Base-by-base conservation (phyloP, 2,888 invertebrate species). In the Silvanus unidentatus region DNA sequence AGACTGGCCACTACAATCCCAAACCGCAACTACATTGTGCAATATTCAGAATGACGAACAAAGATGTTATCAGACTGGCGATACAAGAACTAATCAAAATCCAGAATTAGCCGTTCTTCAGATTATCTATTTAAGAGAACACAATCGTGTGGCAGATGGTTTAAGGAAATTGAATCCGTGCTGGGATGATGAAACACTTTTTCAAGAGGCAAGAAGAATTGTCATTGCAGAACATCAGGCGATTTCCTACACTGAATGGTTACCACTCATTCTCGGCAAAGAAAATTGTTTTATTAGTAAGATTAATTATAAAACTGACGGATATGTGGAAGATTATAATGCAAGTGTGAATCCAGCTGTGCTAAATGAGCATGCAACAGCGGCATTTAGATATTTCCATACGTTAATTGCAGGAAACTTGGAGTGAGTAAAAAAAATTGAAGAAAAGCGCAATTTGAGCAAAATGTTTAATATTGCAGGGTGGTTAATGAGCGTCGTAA, bases 31-130 rank as follows among this genome's bases (percentile, higher is more conserved):
- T n/a, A n/a, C n/a, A n/a, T n/a, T n/a, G n/a, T n/a, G n/a, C n/a
- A n/a, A n/a, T n/a, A n/a, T n/a, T n/a, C n/a, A n/a, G n/a, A n/a
- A n/a, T n/a, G n/a, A n/a, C n/a, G n/a, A n/a, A n/a, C n/a, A n/a
- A n/a, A n/a, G 86, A 27, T 91, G 91, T 65, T 91, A 89, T 65
- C 68, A 80, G 50, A 77, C 86, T 40, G 89, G 89, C 84, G 86
- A 86, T 56, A 70, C 74, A 9, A 75, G 86, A 55, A 78, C 77
- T 1, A 86, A 87, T 64, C 85, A 86, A 65, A 86, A 83, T 58
- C 81, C 86, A 0, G 86, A 86, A 56, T 69, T 87, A 49, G 79
- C 86, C 0, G 63, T 84, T 1, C 73, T 86, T 0, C 87, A 88
- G 53, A 75, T 83, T 5, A 67, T 86, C 1, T 66, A 85, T 11